These are phyloP conservation scores for Troilus luridus DNA, from an alignment of 2,888 invertebrate species.

Conservation along the genomic window DNA sequence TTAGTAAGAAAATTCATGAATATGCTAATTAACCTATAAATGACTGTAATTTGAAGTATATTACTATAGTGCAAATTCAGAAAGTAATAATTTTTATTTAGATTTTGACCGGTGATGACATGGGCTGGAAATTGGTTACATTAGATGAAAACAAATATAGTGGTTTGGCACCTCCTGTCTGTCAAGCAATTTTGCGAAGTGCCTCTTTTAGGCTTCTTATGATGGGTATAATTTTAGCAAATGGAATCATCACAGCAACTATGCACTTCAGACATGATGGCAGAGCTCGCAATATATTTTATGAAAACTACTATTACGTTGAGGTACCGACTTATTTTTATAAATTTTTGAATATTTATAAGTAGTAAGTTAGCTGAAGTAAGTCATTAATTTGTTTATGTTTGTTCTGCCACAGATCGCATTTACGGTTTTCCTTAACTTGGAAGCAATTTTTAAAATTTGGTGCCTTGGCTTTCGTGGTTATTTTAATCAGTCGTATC, in stretches of 20 bases:
- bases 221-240: conserved; percentile 94
- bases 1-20: too few relatives aligned
- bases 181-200: conserved; percentile 88
- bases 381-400: background rate
- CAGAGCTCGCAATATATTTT: conserved; percentile 84
- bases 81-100: conserved; percentile 66
- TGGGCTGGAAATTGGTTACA: conserved; percentile 95
- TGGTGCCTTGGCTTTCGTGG: conserved; percentile 97
- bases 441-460: conserved; percentile 96
- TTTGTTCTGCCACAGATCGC: conserved; percentile 76
- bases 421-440: conserved; percentile 93
- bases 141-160: conserved; percentile 97
- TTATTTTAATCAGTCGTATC: conserved; percentile 95
- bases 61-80: too few relatives aligned
- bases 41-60: too few relatives aligned
- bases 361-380: background rate
- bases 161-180: conserved; percentile 86
- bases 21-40: too few relatives aligned
- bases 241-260: conserved; percentile 96
- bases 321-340: conserved; percentile 74
- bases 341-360: background rate
- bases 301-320: conserved; percentile 92
- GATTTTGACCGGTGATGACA: conserved; percentile 93
- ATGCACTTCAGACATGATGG: conserved; percentile 95
- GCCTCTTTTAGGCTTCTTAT: conserved; percentile 93